phyloP scores from a whole-genome alignment of 2,797 vertebrate genomes.

The Phoeniculus purpureus region DNA sequence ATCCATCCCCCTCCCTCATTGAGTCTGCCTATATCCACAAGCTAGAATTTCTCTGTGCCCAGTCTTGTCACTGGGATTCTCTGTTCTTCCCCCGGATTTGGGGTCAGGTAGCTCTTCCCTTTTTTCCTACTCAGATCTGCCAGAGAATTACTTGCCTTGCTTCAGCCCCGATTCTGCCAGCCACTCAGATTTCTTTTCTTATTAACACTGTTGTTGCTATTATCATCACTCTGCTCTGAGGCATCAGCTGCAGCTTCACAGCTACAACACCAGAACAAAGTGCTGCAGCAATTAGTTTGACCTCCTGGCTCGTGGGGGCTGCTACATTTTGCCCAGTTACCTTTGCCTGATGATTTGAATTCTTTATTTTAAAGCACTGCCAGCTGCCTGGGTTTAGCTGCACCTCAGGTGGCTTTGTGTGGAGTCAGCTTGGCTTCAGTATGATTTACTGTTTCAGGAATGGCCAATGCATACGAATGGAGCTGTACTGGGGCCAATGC shows the following conservation, averaged over 20 bases:
- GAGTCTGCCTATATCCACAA: background rate
- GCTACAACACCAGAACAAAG: conserved; percentile 4
- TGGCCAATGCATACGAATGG: background rate
- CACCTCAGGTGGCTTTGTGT: background rate
- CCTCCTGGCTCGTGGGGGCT: background rate
- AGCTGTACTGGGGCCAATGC: background rate
- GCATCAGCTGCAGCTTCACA: background rate
- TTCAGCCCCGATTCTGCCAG: background rate
- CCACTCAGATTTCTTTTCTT: background rate
- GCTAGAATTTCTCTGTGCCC: background rate
- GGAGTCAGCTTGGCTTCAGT: background rate
- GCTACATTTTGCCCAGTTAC: background rate
- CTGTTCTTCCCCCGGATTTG: background rate
- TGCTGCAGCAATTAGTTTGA: background rate
- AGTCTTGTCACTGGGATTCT: background rate
- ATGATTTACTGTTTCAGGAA: background rate
- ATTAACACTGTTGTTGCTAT: background rate
- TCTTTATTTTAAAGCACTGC: background rate
- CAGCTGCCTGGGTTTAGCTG: background rate
- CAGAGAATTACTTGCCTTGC: accelerated
- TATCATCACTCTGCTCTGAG: background rate
- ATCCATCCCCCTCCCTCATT: background rate
- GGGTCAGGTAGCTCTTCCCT: background rate
- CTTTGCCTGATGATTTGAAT: background rate
- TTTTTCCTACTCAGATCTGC: background rate